Base-by-base conservation (phyloP, 2,888 invertebrate species). In the Netelia fuscicornis region DNA sequence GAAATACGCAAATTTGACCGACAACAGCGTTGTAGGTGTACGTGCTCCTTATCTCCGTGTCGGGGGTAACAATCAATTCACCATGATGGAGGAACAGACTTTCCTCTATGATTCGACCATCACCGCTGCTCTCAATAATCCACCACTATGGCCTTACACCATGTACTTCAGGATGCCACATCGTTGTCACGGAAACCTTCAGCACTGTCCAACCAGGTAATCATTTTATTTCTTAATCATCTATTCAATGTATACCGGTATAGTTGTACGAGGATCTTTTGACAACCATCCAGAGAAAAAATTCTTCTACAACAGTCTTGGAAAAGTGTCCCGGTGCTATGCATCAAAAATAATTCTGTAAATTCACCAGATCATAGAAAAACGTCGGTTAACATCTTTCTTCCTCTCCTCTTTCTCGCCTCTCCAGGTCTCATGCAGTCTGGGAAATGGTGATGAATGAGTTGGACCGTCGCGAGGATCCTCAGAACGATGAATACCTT, bases 391-490 rank as follows among this genome's bases (percentile, higher is more conserved):
- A 25, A 67, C 17, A 11, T 20, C 0, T n/a, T 65, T n/a, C 10
- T 48, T 17, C 56, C 37, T n/a, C 20, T 5, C 58, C 37, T 52
- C 71, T 37, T 68, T 37, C 8, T 11, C 25, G 1, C 20, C 64
- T 42, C 23, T 17, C 6, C 87, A 93, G 93, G 76, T 97, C 97
- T 87, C 98, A 98, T 94, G 98, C 98, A 68, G 98, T 98, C 54
- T 98, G 98, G 98, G 98, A 98, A 94, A 98, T 98, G 98, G 98
- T 98, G 54, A 97, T 98, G 96, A 98, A 98, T 94, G 98, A 98
- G 94, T 94, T 98, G 88, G 98, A 98, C 94, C 96, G 98, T 88
- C 96, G 98, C 89, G 98, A 98, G 94, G 98, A 98, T 92, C 98
- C 98, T 0, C 96, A 94, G 90, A 98, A 97, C 91, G 98, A 98